These are phyloP conservation scores for Cryptus viduatorius DNA, from an alignment of 2,888 invertebrate genomes.

Conservation along the genomic window DNA sequence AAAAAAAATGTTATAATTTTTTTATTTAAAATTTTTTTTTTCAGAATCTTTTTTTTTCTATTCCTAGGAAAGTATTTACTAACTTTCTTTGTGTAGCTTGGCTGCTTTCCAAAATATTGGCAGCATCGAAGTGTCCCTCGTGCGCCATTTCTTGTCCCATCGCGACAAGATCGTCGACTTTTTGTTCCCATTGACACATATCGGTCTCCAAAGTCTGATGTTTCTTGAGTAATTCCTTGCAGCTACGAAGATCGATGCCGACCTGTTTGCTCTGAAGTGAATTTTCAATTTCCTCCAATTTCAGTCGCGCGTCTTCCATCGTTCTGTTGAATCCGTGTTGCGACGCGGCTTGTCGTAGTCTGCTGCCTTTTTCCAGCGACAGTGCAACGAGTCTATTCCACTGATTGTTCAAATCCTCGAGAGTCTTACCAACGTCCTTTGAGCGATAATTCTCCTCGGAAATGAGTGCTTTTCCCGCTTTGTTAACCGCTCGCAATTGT, in stretches of 20 bases:
- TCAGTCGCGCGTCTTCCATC: conserved; percentile 95
- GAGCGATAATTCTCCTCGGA: conserved; percentile 90
- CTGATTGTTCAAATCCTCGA: conserved; percentile 90
- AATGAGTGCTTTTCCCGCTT: conserved; percentile 91
- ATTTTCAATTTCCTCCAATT: conserved; percentile 94
- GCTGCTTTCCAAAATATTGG: conserved; percentile 92
- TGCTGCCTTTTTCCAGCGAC: conserved; percentile 90
- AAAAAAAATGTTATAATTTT: too few species aligned
- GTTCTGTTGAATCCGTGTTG: conserved; percentile 92
- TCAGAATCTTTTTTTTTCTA: conserved; percentile 54
- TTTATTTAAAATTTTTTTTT: conserved; percentile 53
- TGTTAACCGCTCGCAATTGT: conserved; percentile 94
- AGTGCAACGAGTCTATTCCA: conserved; percentile 92
- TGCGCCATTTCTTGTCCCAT: conserved; percentile 96
- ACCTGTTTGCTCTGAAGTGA: conserved; percentile 93
- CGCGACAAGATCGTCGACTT: conserved; percentile 91
- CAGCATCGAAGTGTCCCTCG: conserved; percentile 97
- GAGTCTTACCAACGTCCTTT: conserved; percentile 89
- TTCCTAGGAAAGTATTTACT: conserved; percentile 65
- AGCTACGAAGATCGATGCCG: conserved; percentile 95
- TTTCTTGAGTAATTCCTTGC: conserved; percentile 95
- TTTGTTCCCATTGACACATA: conserved; percentile 92
- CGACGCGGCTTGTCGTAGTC: conserved; percentile 94
- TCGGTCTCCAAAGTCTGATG: conserved; percentile 96
- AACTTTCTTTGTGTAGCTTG: conserved; percentile 90